These are phyloP conservation scores for Chondrilla cf. caribensis DNA, from an alignment of 37 sponge, comb jelly and placozoan genomes.

Conservation along the genomic window DNA sequence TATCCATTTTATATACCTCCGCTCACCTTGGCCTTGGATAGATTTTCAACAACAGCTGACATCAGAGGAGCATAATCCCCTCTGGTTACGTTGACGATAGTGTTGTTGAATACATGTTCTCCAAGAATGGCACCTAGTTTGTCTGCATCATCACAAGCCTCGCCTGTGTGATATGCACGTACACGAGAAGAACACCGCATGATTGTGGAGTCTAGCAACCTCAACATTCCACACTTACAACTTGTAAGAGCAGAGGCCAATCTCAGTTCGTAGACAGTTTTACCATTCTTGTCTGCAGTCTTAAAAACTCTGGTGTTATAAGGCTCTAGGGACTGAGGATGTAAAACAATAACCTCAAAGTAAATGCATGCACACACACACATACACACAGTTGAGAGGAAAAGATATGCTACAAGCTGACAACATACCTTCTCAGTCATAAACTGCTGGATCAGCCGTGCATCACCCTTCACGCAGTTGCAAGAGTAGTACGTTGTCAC, in stretches of 20 bases:
- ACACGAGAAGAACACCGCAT: not conserved
- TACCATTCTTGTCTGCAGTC: conserved; percentile 28
- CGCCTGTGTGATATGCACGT: conserved; percentile 55
- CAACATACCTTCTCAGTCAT: conserved; percentile 81
- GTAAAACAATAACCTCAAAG: no score
- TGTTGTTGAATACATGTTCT: conserved; percentile 45
- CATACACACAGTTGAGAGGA: no score
- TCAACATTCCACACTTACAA: conserved; percentile 24
- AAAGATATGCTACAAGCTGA: no score
- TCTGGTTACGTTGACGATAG: conserved; percentile 48
- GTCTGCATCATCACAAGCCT: conserved; percentile 49
- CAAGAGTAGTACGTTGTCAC: conserved; percentile 84
- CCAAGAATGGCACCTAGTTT: conserved; percentile 60
- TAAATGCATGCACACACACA: no score
- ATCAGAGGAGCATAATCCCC: conserved; percentile 89
- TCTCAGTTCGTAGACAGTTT: conserved; percentile 58
- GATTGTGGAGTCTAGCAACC: not conserved
- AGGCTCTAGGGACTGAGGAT: conserved; percentile 56
- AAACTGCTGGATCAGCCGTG: conserved; percentile 79
- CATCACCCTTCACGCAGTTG: conserved; percentile 65
- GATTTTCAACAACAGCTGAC: conserved; percentile 65
- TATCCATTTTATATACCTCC: no score
- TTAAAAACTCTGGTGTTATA: conserved; percentile 93
- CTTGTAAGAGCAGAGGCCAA: conserved; percentile 68
- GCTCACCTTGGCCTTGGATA: conserved; percentile 69